Base-by-base conservation (phyloP, 2,113 vertebrate genomes). In the Casuarius casuarius region DNA sequence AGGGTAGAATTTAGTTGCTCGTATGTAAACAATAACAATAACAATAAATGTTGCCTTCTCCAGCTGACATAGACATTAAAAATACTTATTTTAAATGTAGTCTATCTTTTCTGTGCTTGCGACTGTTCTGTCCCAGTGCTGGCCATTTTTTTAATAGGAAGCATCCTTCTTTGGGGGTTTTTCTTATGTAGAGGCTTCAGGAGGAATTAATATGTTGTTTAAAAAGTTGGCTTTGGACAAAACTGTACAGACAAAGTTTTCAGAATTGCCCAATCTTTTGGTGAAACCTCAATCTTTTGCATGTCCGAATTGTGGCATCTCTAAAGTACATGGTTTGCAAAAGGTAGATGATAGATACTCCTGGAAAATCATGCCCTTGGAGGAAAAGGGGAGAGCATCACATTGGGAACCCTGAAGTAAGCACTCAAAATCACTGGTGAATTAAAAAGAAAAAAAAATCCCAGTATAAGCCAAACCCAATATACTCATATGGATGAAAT, bases 171-270 rank as follows among this genome's bases (percentile, higher is more conserved):
- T 83, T 71, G 49, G 40, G 3, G 1, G 19, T 5, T 66, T 56
- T 5, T 63, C 17, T 92, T 58, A 54, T 52, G 35, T 66, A 61
- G 42, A 71, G 65, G 42, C 28, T 90, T 25, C 9, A n/a, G 21
- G 15, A 33, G 63, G 59, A 70, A 52, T 51, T 29, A 29, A 29
- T 56, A 17, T 29, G 28, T 29, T 56, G 29, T 56, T 56, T 15
- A 54, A 16, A 52, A 46, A 42, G 9, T 9, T 9, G 62, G 5
- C 48, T 73, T 70, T 42, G 68, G 62, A 8, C 72, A 56, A 80
- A 62, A 58, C 16, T 1, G 3, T n/a, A 4, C 0, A 1, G 29
- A 8, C 22, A 73, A 38, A 77, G 11, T 63, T 86, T 85, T 54
- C 12, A 71, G 79, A 92, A 51, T 46, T 42, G 11, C 72, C 3